These are phyloP conservation scores for Nanorana parkeri DNA, from an alignment of 2,113 vertebrate genomes.

Conservation along the genomic window DNA sequence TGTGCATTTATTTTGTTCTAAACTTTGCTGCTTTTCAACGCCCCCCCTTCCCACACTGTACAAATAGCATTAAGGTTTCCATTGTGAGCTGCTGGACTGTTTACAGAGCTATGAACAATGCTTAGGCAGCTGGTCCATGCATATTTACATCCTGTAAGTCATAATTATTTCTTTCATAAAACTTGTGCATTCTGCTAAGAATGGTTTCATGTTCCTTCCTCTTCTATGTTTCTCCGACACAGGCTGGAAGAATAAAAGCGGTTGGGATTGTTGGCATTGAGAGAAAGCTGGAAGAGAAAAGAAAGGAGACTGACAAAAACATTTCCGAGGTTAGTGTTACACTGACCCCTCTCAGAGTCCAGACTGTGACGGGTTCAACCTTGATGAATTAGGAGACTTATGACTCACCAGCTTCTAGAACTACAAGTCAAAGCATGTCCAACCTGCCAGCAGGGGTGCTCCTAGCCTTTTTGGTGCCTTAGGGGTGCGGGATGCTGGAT, in stretches of 20 bases:
- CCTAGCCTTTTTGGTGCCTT: too few species aligned
- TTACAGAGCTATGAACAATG: neutral
- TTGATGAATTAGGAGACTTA: too few species aligned
- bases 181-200: neutral
- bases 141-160: constrained; percentile 24
- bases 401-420: too few species aligned
- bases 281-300: constrained; percentile 95
- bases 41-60: too few species aligned
- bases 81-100: too few species aligned
- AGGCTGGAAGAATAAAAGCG: constrained; percentile 93
- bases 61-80: too few species aligned
- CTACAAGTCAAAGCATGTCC: too few species aligned
- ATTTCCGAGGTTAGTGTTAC: constrained; percentile 89
- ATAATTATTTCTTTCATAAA: constrained; percentile 18
- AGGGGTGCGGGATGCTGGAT: too few species aligned
- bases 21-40: too few species aligned
- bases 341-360: constrained; percentile 56
- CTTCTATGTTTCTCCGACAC: constrained; percentile 64
- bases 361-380: neutral
- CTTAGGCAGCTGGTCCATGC: neutral
- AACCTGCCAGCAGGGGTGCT: too few species aligned
- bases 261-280: constrained; percentile 98
- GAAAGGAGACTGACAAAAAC: constrained; percentile 98
- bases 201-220: constrained; percentile 62
- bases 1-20: too few species aligned